Conservation (phyloP, 2,113 vertebrate species). For the Muntiacus reevesi region DNA sequence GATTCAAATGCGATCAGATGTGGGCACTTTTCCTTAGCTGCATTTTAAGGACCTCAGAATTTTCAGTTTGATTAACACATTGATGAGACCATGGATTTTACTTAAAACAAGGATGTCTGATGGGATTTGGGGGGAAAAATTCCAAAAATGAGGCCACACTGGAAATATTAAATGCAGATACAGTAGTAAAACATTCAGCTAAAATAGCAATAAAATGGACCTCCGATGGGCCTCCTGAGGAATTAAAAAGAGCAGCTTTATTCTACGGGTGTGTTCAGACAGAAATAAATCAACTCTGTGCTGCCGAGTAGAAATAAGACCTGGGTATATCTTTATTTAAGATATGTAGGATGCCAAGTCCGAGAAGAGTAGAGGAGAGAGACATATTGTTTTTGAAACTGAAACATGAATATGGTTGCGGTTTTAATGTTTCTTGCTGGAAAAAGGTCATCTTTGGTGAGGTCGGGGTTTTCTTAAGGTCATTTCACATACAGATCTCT, state of each 20-base stretch:
- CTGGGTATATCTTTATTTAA: constrained; percentile 75
- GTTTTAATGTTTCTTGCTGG: constrained; percentile 81
- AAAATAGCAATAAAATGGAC: constrained; percentile 75
- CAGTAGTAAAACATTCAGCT: constrained; percentile 76
- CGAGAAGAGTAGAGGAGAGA: constrained; percentile 65
- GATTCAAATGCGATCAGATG: neutral
- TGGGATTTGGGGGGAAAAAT: constrained; percentile 60
- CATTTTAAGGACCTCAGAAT: constrained; percentile 55
- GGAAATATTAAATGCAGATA: constrained; percentile 76
- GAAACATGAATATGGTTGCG: constrained; percentile 80
- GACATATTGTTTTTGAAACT: constrained; percentile 79
- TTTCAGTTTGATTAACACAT: constrained; percentile 74
- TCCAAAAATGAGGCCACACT: constrained; percentile 72
- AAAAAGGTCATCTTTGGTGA: constrained; percentile 82
- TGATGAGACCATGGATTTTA: constrained; percentile 71
- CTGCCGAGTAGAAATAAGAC: constrained; percentile 49
- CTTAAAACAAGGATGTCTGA: constrained; percentile 69
- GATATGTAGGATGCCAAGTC: constrained; percentile 70
- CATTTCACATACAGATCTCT: constrained; percentile 82
- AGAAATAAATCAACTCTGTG: constrained; percentile 74
- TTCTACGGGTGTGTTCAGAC: constrained; percentile 60
- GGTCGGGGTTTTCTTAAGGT: constrained; percentile 82
- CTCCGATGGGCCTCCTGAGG: constrained; percentile 67
- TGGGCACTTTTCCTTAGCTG: constrained; percentile 35
- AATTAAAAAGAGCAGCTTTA: constrained; percentile 71